Conservation (phyloP, 1,140 invertebrate genomes). For the Eumaeus atala region DNA sequence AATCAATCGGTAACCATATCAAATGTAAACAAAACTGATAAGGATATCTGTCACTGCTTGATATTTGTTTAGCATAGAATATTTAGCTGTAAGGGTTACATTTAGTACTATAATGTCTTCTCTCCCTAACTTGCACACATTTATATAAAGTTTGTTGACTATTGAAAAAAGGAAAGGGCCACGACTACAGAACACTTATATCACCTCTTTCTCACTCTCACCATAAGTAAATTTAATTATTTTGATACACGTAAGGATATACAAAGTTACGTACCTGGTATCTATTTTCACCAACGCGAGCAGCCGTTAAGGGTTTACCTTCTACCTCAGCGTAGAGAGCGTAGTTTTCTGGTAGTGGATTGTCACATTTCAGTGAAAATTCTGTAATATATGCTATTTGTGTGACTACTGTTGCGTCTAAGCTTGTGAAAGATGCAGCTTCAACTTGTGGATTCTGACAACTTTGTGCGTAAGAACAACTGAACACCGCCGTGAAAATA, state of each 20-base stretch:
- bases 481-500: constrained; percentile 37
- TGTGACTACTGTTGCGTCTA: constrained; percentile 91
- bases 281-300: constrained; percentile 82
- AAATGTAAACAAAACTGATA: too few species aligned
- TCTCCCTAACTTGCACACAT: too few species aligned
- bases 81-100: too few species aligned
- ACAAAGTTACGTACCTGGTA: constrained; percentile 80
- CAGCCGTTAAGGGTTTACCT: constrained; percentile 86
- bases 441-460: constrained; percentile 80
- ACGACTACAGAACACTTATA: too few species aligned
- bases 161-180: too few species aligned
- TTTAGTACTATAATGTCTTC: too few species aligned
- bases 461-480: constrained; percentile 39
- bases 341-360: constrained; percentile 77
- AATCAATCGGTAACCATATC: too few species aligned
- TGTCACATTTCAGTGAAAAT: constrained; percentile 81
- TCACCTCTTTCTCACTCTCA: too few species aligned
- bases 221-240: too few species aligned
- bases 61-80: too few species aligned
- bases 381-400: constrained; percentile 87
- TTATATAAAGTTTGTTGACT: too few species aligned
- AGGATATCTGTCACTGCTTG: too few species aligned
- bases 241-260: not conserved
- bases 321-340: constrained; percentile 90
- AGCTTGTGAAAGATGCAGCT: constrained; percentile 86